These are phyloP conservation scores for Oreotragus oreotragus DNA, from an alignment of 2,113 vertebrate species.

Conservation along the genomic window DNA sequence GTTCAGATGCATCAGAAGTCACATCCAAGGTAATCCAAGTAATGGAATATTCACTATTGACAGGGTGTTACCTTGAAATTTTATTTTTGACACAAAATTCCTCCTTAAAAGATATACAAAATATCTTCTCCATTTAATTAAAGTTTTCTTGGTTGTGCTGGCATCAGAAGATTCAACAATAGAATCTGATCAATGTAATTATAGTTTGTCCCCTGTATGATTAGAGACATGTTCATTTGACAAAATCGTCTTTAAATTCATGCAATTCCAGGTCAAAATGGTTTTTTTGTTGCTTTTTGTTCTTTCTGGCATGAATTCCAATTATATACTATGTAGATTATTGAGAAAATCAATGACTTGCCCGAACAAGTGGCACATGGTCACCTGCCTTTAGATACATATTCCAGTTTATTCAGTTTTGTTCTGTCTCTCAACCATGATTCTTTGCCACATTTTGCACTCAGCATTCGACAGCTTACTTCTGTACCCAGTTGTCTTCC, in stretches of 20 bases:
- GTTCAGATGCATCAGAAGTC: background rate
- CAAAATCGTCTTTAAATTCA: background rate
- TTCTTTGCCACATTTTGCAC: background rate
- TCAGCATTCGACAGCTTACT: background rate
- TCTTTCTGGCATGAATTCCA: background rate
- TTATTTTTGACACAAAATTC: background rate
- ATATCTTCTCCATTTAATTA: background rate
- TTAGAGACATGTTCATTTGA: background rate
- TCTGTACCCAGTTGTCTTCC: background rate
- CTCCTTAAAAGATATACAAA: background rate
- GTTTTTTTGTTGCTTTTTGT: background rate
- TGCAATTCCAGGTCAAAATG: background rate
- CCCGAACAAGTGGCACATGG: background rate
- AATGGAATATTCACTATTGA: background rate
- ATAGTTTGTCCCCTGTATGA: background rate
- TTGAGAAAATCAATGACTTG: background rate
- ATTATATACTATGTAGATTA: background rate
- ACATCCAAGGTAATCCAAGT: accelerated
- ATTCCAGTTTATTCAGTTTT: background rate
- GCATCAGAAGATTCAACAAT: background rate
- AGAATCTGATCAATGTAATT: background rate
- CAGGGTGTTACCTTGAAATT: background rate
- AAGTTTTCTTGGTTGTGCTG: background rate
- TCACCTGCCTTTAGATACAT: background rate
- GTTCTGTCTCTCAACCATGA: background rate